A percentile compares a stretch with the other conserved stretches of the same genome.
Conservation (phyloP, 2,113 vertebrate species). For the Leptobrachium ailaonicum region DNA sequence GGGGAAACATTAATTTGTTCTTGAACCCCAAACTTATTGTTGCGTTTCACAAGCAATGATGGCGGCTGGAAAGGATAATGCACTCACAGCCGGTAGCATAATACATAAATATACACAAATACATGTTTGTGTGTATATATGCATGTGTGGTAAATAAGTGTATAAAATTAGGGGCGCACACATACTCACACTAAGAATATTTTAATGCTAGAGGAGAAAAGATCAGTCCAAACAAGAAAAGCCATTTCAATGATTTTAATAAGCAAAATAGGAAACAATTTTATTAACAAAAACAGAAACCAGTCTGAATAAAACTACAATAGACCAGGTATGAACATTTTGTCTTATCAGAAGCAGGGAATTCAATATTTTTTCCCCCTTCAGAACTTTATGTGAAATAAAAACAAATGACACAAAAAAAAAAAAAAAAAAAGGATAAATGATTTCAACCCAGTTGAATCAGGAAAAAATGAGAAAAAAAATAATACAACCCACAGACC, state of each 20-base stretch:
- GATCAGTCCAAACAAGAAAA: slow-evolving; percentile 68
- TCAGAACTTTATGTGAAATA: slow-evolving; percentile 93
- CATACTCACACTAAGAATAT: too few species aligned
- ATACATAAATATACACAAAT: too few species aligned
- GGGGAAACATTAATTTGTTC: too few species aligned
- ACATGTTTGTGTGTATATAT: slow-evolving; percentile 10
- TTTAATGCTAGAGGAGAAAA: slow-evolving; percentile 39
- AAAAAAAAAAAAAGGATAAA: slow-evolving; percentile 63
- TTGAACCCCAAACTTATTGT: too few species aligned
- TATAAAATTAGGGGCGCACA: too few species aligned
- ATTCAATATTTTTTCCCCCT: slow-evolving; percentile 91
- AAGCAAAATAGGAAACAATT: slow-evolving; percentile 99
- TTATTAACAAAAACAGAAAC: slow-evolving; percentile 98
- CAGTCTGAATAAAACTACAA: slow-evolving; percentile 99
- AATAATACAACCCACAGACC: slow-evolving; percentile 70
- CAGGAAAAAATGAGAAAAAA: slow-evolving; percentile 77
- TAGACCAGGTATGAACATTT: slow-evolving; percentile 90
- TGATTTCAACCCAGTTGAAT: slow-evolving; percentile 99
- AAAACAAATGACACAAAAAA: slow-evolving; percentile 86
- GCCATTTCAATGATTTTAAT: slow-evolving; percentile 99
- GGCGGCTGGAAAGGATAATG: too few species aligned
- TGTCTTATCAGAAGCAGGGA: slow-evolving; percentile 96
- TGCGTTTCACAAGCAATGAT: too few species aligned
- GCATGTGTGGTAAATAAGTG: too few species aligned
- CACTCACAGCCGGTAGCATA: too few species aligned